phyloP scores from a whole-genome alignment of 2,888 invertebrate species.

The Andrena fulva region DNA sequence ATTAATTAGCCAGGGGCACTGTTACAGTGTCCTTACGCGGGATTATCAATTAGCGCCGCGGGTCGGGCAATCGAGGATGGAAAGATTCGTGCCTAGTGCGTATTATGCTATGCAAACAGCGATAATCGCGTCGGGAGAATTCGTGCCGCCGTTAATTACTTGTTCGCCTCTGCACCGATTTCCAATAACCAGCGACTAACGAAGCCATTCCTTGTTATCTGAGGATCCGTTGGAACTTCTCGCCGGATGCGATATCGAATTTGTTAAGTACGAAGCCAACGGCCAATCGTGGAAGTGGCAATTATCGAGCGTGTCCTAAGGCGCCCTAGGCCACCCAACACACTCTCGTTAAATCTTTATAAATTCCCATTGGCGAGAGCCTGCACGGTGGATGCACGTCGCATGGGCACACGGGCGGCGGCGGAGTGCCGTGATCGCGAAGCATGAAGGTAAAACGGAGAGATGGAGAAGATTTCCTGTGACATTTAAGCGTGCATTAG shows the following conservation, averaged over 20 bases:
- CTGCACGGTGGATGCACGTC: background rate
- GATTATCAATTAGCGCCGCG: slow-evolving; percentile 64
- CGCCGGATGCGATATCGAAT: slow-evolving; percentile 25
- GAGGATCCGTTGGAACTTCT: slow-evolving; percentile 31
- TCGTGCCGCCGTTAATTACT: slow-evolving; percentile 60
- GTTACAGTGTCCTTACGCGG: slow-evolving; percentile 54
- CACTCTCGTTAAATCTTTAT: slow-evolving; percentile 19
- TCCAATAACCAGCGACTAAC: slow-evolving; percentile 42
- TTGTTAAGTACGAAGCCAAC: slow-evolving; percentile 8
- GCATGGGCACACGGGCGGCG: slow-evolving; percentile 11
- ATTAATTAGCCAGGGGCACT: slow-evolving; percentile 67
- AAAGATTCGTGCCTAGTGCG: slow-evolving; percentile 49
- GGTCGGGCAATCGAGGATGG: slow-evolving; percentile 55
- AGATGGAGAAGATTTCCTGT: slow-evolving; percentile 55
- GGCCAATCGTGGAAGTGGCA: slow-evolving; percentile 14
- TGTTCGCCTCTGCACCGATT: slow-evolving; percentile 28
- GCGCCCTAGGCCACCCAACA: background rate
- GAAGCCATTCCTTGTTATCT: slow-evolving; percentile 46
- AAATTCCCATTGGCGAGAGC: slow-evolving; percentile 7
- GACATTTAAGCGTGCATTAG: slow-evolving; percentile 65
- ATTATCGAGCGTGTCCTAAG: slow-evolving; percentile 24
- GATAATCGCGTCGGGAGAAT: slow-evolving; percentile 39
- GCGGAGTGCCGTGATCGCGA: slow-evolving; percentile 2
- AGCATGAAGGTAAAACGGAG: slow-evolving; percentile 9
- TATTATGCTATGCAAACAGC: slow-evolving; percentile 40